Percentiles rank a stretch among this genome's conserved stretches.
These are phyloP conservation scores for Catostylus mosaicus DNA, from an alignment of 30 jellyfish, hydroid and myxozoan genomes.

Conservation along the genomic window DNA sequence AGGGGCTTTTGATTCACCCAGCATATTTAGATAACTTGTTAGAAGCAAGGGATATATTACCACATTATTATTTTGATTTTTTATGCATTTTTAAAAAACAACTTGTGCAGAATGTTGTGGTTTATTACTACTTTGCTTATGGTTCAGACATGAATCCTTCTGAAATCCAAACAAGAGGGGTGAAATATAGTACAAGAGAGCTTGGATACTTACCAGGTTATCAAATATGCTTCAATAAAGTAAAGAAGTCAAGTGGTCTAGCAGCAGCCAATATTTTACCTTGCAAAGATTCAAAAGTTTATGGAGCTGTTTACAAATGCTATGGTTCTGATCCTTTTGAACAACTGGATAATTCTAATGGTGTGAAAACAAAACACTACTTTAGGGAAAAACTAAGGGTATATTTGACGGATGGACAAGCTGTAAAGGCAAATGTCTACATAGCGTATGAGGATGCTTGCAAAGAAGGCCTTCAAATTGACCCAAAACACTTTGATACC, in stretches of 20 bases:
- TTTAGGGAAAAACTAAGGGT: slow-evolving; percentile 39
- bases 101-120: neutral
- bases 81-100: slow-evolving; percentile 44
- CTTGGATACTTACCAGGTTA: slow-evolving; percentile 52
- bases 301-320: slow-evolving; percentile 56
- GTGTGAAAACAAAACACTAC: slow-evolving; percentile 37
- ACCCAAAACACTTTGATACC: slow-evolving; percentile 35
- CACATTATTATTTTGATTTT: slow-evolving; percentile 52
- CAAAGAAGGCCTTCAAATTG: neutral
- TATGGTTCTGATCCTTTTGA: slow-evolving; percentile 36
- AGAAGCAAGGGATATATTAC: slow-evolving; percentile 75
- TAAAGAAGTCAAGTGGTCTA: slow-evolving; percentile 19
- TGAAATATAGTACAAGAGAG: slow-evolving; percentile 19
- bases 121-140: slow-evolving; percentile 55
- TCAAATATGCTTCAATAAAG: slow-evolving; percentile 34
- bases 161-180: slow-evolving; percentile 48
- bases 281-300: slow-evolving; percentile 17
- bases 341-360: slow-evolving; percentile 50
- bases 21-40: slow-evolving; percentile 71
- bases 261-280: slow-evolving; percentile 61
- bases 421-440: slow-evolving; percentile 48
- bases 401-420: slow-evolving; percentile 16
- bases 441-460: slow-evolving; percentile 22
- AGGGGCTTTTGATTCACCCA: slow-evolving; percentile 30
- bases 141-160: slow-evolving; percentile 70